Percentiles rank a stretch among this genome's conserved stretches.
Conservation (phyloP, 2,888 invertebrate genomes). For the Mantis religiosa region DNA sequence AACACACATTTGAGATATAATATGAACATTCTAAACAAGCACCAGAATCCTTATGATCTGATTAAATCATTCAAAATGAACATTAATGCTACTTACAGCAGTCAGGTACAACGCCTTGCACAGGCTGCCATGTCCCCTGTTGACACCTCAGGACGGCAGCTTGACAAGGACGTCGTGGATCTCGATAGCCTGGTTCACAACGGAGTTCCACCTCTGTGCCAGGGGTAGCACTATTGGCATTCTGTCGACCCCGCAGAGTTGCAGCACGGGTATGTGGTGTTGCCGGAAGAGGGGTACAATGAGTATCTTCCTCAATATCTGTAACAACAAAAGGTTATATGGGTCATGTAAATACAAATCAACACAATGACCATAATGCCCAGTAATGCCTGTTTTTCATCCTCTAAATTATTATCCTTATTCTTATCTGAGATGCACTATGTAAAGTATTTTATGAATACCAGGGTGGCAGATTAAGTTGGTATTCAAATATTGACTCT, state of each 20-base stretch:
- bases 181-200: conserved; percentile 41
- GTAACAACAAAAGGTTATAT: not conserved
- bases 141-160: conserved; percentile 40
- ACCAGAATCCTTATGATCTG: too few species aligned
- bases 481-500: too few species aligned
- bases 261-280: conserved; percentile 15
- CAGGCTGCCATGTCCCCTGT: conserved; percentile 43
- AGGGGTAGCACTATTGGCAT: conserved; percentile 24
- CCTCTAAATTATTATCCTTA: too few species aligned
- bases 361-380: not conserved
- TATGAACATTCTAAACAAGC: too few species aligned
- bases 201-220: conserved; percentile 41
- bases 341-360: not conserved
- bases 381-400: too few species aligned
- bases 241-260: conserved; percentile 31
- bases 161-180: conserved; percentile 40
- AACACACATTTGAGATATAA: too few species aligned
- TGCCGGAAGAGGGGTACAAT: conserved; percentile 5
- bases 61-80: too few species aligned
- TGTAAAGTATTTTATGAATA: too few species aligned
- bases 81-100: conserved; percentile 40
- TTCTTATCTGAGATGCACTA: too few species aligned
- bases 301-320: conserved; percentile 5
- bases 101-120: conserved; percentile 41
- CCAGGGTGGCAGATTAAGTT: too few species aligned